Percentiles rank a stretch among this genome's conserved stretches.
Evolutionary conservation across 1,140 invertebrate genomes (phyloP).

Genomic region (Pseudobourletiella spinata): DNA sequence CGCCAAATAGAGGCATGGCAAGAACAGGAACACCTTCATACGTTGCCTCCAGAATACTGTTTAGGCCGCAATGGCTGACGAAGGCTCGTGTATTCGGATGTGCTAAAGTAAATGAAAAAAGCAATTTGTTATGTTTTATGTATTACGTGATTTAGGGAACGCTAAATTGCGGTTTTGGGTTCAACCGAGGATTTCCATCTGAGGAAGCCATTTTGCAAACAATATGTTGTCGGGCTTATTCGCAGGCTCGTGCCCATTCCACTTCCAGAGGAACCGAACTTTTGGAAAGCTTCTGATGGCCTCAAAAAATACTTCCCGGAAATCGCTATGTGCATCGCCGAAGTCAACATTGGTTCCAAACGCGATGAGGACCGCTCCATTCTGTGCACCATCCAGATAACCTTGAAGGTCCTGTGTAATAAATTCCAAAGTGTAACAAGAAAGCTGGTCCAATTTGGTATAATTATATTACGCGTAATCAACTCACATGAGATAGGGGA

Average conservation of each 20-base stretch:
- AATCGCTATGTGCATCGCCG: not conserved
- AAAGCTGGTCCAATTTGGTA: not conserved
- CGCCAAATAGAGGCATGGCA: conserved; percentile 12
- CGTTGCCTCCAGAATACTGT: conserved; percentile 70
- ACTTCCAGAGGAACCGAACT: conserved; percentile 18
- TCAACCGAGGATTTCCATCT: conserved; percentile 27
- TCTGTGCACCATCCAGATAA: conserved; percentile 21
- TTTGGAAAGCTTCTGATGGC: conserved; percentile 4
- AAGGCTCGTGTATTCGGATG: conserved; percentile 65
- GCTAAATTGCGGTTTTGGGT: too few species aligned
- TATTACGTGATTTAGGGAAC: not conserved
- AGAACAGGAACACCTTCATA: conserved; percentile 64
- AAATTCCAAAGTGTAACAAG: not conserved
- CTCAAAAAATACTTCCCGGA: conserved; percentile 10
- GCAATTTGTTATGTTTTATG: not conserved
- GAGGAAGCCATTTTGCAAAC: conserved; percentile 23
- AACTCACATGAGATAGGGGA: not conserved
- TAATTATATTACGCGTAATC: not conserved
- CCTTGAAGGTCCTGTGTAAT: conserved; percentile 17
- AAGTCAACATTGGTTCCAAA: conserved; percentile 25
- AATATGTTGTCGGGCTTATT: conserved; percentile 18
- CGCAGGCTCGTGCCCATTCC: conserved; percentile 8
- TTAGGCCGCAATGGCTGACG: conserved; percentile 68
- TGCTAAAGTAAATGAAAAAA: conserved; percentile 43
- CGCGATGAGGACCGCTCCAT: conserved; percentile 21